These are phyloP conservation scores for Drosophila varians DNA, from an alignment of 1,140 invertebrate genomes.

Conservation along the genomic window DNA sequence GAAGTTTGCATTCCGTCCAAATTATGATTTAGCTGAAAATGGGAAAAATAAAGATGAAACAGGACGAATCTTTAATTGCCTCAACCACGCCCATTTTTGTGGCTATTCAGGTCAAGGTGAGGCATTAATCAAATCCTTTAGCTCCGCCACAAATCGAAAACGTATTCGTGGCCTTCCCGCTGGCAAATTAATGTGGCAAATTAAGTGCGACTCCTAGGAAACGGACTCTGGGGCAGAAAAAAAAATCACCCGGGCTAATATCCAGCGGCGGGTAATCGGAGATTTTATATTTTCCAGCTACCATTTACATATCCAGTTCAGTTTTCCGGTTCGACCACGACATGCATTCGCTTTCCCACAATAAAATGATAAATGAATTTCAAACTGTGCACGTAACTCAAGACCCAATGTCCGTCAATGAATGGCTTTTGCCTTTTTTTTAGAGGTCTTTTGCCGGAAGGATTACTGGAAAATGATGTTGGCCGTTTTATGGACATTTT, in stretches of 20 bases:
- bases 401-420: slow-evolving; percentile 60
- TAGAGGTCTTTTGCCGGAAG: slow-evolving; percentile 1
- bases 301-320: slow-evolving; percentile 45
- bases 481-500: background rate
- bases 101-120: slow-evolving; percentile 45
- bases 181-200: slow-evolving; percentile 62
- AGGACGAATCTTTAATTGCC: slow-evolving; percentile 32
- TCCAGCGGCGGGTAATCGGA: slow-evolving; percentile 55
- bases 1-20: slow-evolving; percentile 19
- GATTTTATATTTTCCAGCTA: slow-evolving; percentile 34
- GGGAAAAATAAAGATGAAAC: slow-evolving; percentile 10
- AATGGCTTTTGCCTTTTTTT: background rate
- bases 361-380: slow-evolving; percentile 76
- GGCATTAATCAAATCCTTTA: slow-evolving; percentile 5
- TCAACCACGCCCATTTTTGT: slow-evolving; percentile 2
- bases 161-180: slow-evolving; percentile 13
- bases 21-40: slow-evolving; percentile 43
- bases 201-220: slow-evolving; percentile 59
- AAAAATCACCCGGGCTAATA: slow-evolving; percentile 56
- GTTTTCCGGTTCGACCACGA: background rate
- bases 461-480: background rate
- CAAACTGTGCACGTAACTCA: slow-evolving; percentile 77
- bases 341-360: slow-evolving; percentile 45
- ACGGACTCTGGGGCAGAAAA: slow-evolving; percentile 31
- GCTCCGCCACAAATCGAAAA: background rate